Percentiles rank a stretch among this genome's conserved stretches.
Conservation (phyloP, 2,888 invertebrate genomes). For the Ochropacha duplaris region DNA sequence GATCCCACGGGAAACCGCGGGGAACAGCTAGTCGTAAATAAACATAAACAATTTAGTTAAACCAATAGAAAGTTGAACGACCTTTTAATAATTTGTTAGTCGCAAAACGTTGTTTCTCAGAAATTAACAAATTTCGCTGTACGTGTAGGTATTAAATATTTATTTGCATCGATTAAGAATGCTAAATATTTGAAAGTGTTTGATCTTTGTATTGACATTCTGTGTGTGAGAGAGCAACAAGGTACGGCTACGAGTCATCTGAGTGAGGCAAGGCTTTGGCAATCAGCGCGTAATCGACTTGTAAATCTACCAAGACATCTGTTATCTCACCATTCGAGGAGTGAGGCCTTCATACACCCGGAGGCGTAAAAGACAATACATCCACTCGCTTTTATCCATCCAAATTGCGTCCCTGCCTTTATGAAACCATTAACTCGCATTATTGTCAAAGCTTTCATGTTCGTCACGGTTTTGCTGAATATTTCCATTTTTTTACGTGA, state of each 20-base stretch:
- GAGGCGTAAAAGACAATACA: conserved; percentile 37
- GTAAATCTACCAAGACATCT: conserved; percentile 10
- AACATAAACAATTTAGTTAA: neutral
- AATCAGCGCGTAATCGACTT: conserved; percentile 7
- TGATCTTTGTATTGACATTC: neutral
- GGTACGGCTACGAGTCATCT: neutral
- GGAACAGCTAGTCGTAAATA: no score
- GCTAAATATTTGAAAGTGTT: neutral
- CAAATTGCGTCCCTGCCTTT: conserved; percentile 44
- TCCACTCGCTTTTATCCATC: conserved; percentile 41
- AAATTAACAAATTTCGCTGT: conserved; percentile 6
- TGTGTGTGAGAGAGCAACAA: neutral
- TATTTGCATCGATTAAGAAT: neutral
- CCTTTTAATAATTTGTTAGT: no score
- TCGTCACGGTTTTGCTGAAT: conserved; percentile 22
- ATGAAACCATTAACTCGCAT: conserved; percentile 48
- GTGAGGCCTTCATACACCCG: conserved; percentile 14
- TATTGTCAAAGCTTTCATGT: conserved; percentile 50
- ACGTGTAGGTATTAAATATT: conserved; percentile 1
- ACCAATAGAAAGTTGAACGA: neutral
- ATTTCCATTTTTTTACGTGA: conserved; percentile 17
- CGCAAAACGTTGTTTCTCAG: neutral
- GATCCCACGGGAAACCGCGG: no score
- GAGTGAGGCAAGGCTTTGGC: neutral
- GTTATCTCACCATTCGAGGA: conserved; percentile 1